These are phyloP conservation scores for Folsomia manolachei DNA, from an alignment of 2,888 invertebrate species.

Conservation along the genomic window DNA sequence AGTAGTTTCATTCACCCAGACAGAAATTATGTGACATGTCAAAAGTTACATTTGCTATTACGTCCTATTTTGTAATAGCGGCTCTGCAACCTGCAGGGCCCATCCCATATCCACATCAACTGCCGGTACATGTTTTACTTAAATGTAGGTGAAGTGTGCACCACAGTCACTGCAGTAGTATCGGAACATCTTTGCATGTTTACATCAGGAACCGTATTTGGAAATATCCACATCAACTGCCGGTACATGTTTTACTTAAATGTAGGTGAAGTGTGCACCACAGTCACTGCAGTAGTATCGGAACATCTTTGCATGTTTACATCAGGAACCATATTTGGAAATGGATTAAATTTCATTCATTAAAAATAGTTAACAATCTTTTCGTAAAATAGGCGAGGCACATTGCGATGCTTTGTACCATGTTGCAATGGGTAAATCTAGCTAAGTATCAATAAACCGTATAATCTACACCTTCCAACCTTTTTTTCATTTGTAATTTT, in stretches of 20 bases:
- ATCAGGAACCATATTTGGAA: not conserved
- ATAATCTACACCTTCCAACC: too few relatives aligned
- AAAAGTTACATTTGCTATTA: too few relatives aligned
- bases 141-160: not conserved
- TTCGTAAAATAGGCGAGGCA: not conserved
- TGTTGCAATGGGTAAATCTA: too few relatives aligned
- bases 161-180: too few relatives aligned
- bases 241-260: not conserved
- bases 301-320: not conserved
- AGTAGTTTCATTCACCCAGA: not conserved
- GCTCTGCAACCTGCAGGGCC: not conserved
- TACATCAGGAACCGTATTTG: not conserved
- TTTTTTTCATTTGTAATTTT: too few relatives aligned
- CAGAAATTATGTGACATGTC: not conserved
- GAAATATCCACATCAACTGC: not conserved
- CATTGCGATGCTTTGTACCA: too few relatives aligned
- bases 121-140: not conserved
- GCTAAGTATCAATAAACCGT: too few relatives aligned
- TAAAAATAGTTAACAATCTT: not conserved
- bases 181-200: not conserved
- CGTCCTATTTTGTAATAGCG: too few relatives aligned
- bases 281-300: too few relatives aligned
- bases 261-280: not conserved
- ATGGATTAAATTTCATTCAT: not conserved
- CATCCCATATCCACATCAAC: not conserved